Base-by-base conservation (phyloP, 92 coral and sea anemone genomes). In the Phymanthus crucifer region DNA sequence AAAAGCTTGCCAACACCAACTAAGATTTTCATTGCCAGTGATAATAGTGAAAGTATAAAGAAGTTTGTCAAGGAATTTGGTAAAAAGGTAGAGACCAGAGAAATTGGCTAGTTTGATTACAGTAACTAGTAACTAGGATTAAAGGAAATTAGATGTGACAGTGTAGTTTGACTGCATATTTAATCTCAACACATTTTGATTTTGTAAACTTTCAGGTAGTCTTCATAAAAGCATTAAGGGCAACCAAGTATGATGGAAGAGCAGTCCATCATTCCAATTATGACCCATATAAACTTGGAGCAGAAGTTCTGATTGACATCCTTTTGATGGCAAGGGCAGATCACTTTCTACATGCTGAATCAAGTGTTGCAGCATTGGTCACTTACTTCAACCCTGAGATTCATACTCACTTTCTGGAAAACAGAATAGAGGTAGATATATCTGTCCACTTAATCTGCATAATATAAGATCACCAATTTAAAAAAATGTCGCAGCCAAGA, bases 331-430 rank as follows among this genome's bases (percentile, higher is more conserved):
- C 94, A 17, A 91, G 72, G 70, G 88, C 90, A 72, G 72, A 82
- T 73, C 80, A 78, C 56, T 91, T 91, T 50, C 72, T 91, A 77
- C 95, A 91, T 66, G 78, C 86, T 34, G 95, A 91, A 75, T 91
- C 95, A 65, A 88, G 95, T 64, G 95, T 91, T 35, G 85, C 95
- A 19, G 70, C 92, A 6, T 75, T 91, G 45, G 92, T 90, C 36
- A 71, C 75, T 38, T 91, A 88, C 65, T 91, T 91, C 85, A 91
- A 91, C 61, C 95, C 92, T n/a, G 32, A 78, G 40, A 82, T 88
- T 78, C 81, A 77, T 32, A 87, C 70, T 31, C 74, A 90, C 70
- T 90, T 86, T 40, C 64, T 90, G 58, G 93, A 85, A 46, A 76
- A 57, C 52, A 40, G 6, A 47, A 24, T 52, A 27, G 26, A 38